Percentiles rank a stretch among this genome's conserved stretches.
phyloP scores from a whole-genome alignment of 1,140 invertebrate species.

The Drosophila sp. region DNA sequence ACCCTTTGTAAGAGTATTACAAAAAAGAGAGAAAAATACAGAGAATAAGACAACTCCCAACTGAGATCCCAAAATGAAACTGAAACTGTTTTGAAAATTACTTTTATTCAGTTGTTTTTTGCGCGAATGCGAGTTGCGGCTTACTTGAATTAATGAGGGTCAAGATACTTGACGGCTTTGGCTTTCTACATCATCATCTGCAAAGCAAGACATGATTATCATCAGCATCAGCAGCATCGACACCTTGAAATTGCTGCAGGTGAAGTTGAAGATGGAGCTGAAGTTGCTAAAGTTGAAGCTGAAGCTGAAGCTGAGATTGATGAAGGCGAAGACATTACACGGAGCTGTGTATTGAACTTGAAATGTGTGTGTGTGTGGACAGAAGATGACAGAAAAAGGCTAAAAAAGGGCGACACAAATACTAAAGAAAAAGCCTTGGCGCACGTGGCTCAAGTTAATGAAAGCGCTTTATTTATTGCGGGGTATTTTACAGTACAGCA shows the following conservation, averaged over 20 bases:
- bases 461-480: conserved; percentile 20
- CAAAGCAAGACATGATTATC: not conserved
- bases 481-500: not conserved
- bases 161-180: conserved; percentile 71
- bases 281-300: conserved; percentile 1
- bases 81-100: conserved; percentile 40
- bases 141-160: conserved; percentile 80
- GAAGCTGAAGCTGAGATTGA: conserved; percentile 9
- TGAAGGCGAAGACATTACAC: conserved; percentile 12
- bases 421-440: conserved; percentile 6
- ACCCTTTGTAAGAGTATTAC: not conserved
- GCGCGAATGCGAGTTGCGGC: conserved; percentile 51
- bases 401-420: not conserved
- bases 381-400: conserved; percentile 2
- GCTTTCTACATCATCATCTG: conserved; percentile 52
- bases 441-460: conserved; percentile 32
- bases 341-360: conserved; percentile 26
- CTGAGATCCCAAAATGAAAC: conserved; percentile 40
- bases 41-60: conserved; percentile 17
- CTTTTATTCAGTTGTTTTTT: conserved; percentile 29
- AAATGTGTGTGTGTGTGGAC: conserved; percentile 10
- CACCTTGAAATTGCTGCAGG: conserved; percentile 52
- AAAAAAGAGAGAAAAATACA: too few relatives aligned
- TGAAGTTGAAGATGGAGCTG: conserved; percentile 22
- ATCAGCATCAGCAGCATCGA: conserved; percentile 31